A percentile compares a stretch with the other conserved stretches of the same genome.
Evolutionary conservation across 2,113 vertebrate genomes (phyloP).

Genomic region (Brienomyrus brachyistius): DNA sequence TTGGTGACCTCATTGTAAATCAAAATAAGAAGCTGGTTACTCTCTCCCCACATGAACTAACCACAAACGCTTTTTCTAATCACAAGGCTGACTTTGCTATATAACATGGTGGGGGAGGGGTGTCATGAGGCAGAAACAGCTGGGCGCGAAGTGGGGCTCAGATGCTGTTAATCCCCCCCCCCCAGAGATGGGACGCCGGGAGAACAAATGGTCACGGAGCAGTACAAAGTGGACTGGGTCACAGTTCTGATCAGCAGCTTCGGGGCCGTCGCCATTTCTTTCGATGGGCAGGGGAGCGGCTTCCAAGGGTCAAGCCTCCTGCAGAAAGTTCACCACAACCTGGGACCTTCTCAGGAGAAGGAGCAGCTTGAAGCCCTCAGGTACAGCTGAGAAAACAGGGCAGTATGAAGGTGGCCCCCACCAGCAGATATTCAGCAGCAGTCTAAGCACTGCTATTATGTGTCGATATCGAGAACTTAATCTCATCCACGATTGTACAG

Average conservation of each 20-base stretch:
- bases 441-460: not conserved
- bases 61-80: not conserved
- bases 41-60: not conserved
- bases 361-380: conserved; percentile 84
- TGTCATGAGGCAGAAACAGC: not conserved
- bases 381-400: conserved; percentile 46
- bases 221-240: conserved; percentile 83
- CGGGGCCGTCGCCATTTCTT: conserved; percentile 73
- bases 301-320: conserved; percentile 89
- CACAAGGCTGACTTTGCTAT: not conserved
- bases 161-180: not conserved
- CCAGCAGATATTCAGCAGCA: not conserved
- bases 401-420: not conserved
- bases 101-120: not conserved
- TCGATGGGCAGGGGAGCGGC: conserved; percentile 87
- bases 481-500: not conserved
- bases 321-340: conserved; percentile 72
- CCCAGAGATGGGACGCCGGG: conserved; percentile 82
- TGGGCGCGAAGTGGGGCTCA: not conserved
- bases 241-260: conserved; percentile 86
- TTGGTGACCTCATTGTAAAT: not conserved
- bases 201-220: conserved; percentile 82
- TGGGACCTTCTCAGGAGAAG: conserved; percentile 76
- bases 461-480: not conserved
- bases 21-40: not conserved